Percentiles rank a stretch among this genome's conserved stretches.
Conservation (phyloP, 2,888 invertebrate species). For the Xestobium rufovillosum region DNA sequence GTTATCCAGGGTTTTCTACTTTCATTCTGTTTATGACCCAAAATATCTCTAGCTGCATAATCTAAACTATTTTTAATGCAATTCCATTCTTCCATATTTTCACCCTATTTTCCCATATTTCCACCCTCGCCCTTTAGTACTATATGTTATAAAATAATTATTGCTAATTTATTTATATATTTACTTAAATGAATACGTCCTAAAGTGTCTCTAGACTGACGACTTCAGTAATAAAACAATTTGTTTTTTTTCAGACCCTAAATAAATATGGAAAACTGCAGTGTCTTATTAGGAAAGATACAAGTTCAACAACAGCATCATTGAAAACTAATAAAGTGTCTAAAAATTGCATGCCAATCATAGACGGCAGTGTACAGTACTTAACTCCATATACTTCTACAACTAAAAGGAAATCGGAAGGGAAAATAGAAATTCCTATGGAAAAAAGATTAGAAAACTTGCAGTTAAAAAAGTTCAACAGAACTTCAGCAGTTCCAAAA, state of each 20-base stretch:
- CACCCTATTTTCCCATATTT: too few species aligned
- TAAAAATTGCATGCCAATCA: conserved; percentile 42
- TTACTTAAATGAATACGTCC: too few species aligned
- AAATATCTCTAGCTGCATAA: too few species aligned
- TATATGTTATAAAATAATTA: too few species aligned
- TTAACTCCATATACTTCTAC: conserved; percentile 40
- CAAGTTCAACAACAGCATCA: conserved; percentile 23
- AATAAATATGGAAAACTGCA: conserved; percentile 41
- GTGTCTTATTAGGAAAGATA: conserved; percentile 44
- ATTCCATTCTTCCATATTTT: too few species aligned
- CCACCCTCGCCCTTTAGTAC: too few species aligned
- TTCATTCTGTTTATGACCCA: too few species aligned
- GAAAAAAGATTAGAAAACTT: conserved; percentile 77
- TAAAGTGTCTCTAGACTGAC: too few species aligned
- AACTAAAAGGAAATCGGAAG: conserved; percentile 37
- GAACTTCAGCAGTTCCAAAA: conserved; percentile 47
- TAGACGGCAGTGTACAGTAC: conserved; percentile 46
- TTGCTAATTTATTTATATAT: too few species aligned
- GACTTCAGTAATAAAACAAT: too few species aligned
- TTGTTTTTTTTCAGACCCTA: conserved; percentile 27
- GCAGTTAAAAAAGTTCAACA: conserved; percentile 53
- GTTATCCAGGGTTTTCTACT: too few species aligned
- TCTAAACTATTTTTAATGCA: too few species aligned
- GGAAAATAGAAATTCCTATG: conserved; percentile 61
- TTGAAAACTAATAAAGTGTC: conserved; percentile 34